Evolutionary conservation across 1,140 invertebrate species (phyloP), one percentile per base, ranked within the genome.

Genomic region (Euwallacea similis): DNA sequence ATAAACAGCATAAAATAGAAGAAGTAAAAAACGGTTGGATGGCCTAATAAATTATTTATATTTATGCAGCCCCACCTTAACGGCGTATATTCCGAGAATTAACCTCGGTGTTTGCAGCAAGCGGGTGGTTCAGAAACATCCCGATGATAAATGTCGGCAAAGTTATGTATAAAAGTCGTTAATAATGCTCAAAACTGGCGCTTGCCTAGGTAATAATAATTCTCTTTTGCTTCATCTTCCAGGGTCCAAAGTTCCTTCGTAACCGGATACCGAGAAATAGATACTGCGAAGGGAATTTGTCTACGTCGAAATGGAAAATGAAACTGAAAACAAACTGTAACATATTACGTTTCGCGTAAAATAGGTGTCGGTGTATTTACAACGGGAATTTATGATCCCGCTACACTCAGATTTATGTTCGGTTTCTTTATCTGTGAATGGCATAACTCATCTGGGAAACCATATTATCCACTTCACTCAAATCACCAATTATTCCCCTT

Each of bases 111-210:
- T 76, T 74, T 58, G 21, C 61, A 21, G 50, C 41, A 74, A 70
- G 63, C 70, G 65, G 62, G 56, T 43, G 66, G 73, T 60, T 63
- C 66, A 68, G 67, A 66, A 73, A 61, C 66, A 61, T 64, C 55
- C 65, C 42, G 73, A 80, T 80, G 79, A 80, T 80, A 74, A 79
- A 80, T 80, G 78, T 76, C 74, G 73, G 66, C 66, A 73, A 79
- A 80, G 79, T 79, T 80, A 76, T 75, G 79, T 80, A 78, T 79
- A 79, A 79, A 80, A 80, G 78, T 80, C 79, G 79, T 80, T 80
- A 80, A 80, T 80, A 80, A 77, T 78, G 74, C 78, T 80, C 78
- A 80, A 79, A 80, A 79, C 76, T 73, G 74, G 76, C 76, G 76
- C 75, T 75, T 73, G 77, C 78, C 79, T 79, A 76, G 75, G 77